Conservation (phyloP, 2,888 invertebrate species). For the Drosophila cognata region DNA sequence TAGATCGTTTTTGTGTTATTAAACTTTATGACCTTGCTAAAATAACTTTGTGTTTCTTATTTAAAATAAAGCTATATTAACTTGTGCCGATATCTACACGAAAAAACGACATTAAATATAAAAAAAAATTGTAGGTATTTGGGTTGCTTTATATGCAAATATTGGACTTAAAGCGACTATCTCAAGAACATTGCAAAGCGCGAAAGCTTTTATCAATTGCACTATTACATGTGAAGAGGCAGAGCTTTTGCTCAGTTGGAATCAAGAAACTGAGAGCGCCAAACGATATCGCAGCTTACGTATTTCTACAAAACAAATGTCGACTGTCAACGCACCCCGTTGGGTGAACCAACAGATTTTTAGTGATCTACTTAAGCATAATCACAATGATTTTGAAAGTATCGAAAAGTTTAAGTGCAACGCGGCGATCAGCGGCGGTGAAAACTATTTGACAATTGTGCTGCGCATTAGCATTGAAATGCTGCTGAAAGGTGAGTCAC, state of each 20-base stretch:
- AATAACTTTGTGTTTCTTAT: background rate
- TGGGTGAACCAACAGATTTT: slow-evolving; percentile 73
- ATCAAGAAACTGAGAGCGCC: slow-evolving; percentile 2
- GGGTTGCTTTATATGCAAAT: background rate
- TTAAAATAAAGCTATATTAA: background rate
- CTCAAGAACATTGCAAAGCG: background rate
- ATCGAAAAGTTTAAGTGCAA: slow-evolving; percentile 59
- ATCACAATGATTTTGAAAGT: slow-evolving; percentile 46
- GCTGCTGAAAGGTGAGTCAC: slow-evolving; percentile 67
- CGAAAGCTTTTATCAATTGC: slow-evolving; percentile 28
- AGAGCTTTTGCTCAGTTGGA: slow-evolving; percentile 48
- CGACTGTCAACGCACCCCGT: slow-evolving; percentile 46
- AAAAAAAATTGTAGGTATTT: background rate
- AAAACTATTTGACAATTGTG: slow-evolving; percentile 80
- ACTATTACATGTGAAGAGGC: background rate
- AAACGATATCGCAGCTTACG: slow-evolving; percentile 8
- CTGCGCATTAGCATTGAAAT: slow-evolving; percentile 67
- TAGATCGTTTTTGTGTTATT: background rate
- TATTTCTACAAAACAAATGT: slow-evolving; percentile 20
- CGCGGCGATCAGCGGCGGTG: slow-evolving; percentile 73
- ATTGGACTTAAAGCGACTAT: background rate
- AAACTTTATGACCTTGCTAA: background rate
- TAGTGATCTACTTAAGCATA: slow-evolving; percentile 48
- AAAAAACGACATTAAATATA: background rate
- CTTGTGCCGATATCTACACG: background rate